Evolutionary conservation across 2,888 invertebrate genomes (phyloP).

Genomic region (Nasonovia ribisnigri): DNA sequence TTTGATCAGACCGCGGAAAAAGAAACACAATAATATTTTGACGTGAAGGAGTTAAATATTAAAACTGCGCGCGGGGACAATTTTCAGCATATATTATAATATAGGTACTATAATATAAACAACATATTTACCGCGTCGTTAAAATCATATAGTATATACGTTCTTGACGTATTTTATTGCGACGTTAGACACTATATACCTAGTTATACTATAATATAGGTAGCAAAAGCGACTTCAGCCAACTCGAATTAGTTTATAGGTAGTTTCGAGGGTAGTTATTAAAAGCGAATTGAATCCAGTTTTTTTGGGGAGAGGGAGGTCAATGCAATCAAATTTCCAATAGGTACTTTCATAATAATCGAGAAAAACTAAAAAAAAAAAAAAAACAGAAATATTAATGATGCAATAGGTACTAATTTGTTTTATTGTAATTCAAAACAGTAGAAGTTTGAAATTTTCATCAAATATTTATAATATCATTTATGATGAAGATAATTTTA

Average conservation of each 20-base stretch:
- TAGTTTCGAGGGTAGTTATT: background rate
- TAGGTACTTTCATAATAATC: background rate
- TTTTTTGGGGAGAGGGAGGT: background rate
- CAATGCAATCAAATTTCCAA: background rate
- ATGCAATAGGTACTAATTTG: background rate
- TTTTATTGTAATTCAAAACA: background rate
- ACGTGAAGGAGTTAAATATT: background rate
- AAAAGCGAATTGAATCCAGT: background rate
- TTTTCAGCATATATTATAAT: background rate
- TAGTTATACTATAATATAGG: no score
- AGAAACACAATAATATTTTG: constrained; percentile 19
- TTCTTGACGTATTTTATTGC: background rate
- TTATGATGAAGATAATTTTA: background rate
- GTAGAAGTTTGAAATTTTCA: background rate
- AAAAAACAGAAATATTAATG: background rate
- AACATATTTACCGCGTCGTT: background rate
- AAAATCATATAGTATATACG: background rate
- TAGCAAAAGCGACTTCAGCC: background rate
- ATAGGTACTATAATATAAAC: background rate
- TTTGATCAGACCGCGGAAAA: background rate
- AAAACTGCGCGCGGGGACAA: background rate
- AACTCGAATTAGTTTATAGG: background rate
- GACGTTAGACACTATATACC: background rate
- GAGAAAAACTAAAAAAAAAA: background rate
- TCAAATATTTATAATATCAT: background rate